A percentile compares a stretch with the other conserved stretches of the same genome.
These are phyloP conservation scores for Pedionomus torquatus DNA, from an alignment of 2,113 vertebrate species.

Conservation along the genomic window DNA sequence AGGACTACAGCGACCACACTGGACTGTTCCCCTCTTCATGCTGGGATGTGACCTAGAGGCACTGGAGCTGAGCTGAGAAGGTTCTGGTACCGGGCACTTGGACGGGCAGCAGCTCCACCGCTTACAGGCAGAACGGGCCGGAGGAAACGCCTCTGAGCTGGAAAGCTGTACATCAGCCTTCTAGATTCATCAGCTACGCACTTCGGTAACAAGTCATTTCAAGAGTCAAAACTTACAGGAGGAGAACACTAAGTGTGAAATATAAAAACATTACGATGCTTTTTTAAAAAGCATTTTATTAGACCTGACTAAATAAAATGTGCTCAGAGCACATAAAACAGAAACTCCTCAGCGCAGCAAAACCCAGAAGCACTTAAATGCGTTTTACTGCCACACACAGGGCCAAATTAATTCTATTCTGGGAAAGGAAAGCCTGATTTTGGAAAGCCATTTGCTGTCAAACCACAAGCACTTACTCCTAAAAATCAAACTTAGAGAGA, in stretches of 20 bases:
- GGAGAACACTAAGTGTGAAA: background rate
- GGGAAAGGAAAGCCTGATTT: background rate
- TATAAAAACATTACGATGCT: fast-evolving
- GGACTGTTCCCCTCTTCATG: background rate
- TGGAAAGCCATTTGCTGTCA: background rate
- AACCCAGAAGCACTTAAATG: background rate
- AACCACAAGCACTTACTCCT: background rate
- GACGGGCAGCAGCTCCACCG: too few species aligned
- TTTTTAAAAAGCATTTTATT: background rate
- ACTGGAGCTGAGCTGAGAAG: background rate
- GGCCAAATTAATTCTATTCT: background rate
- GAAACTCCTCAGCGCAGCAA: background rate
- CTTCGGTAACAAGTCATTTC: background rate
- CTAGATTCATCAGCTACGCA: background rate
- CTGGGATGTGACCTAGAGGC: fast-evolving
- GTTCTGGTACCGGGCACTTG: background rate
- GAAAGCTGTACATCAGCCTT: background rate
- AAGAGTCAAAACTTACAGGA: background rate
- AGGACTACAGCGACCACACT: background rate
- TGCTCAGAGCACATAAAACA: background rate
- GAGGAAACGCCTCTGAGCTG: background rate
- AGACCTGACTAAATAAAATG: background rate
- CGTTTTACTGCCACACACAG: background rate
- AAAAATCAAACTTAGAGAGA: background rate
- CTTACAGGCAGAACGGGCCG: background rate